These are phyloP conservation scores for Phallusia fumigata DNA, from an alignment of 23 tunicate species.

Conservation along the genomic window DNA sequence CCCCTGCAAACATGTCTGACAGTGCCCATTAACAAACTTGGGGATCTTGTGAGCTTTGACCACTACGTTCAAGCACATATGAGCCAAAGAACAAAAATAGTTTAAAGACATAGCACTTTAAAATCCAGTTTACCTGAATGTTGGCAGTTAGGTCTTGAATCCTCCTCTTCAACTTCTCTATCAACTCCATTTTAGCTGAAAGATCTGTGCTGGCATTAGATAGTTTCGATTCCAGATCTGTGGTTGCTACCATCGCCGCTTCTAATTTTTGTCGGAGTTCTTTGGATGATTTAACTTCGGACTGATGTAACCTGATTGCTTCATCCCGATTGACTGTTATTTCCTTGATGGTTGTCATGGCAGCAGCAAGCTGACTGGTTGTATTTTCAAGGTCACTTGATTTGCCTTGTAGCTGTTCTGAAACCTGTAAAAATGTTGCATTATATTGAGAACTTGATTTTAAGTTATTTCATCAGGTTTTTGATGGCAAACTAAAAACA, in stretches of 20 bases:
- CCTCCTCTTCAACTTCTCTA: neutral
- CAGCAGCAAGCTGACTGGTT: constrained; percentile 29
- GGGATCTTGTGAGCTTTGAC: too few relatives aligned
- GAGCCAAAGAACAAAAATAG: too few relatives aligned
- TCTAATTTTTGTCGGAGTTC: constrained; percentile 21
- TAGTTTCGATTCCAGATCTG: neutral
- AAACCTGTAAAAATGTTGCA: neutral
- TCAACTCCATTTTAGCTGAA: neutral
- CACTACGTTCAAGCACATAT: too few relatives aligned
- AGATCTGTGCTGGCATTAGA: neutral
- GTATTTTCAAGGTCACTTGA: constrained; percentile 43
- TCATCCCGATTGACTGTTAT: constrained; percentile 35
- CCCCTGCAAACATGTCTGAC: too few relatives aligned
- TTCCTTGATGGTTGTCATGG: constrained; percentile 21
- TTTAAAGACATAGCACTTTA: too few relatives aligned
- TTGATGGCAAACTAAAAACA: too few relatives aligned
- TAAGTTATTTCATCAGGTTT: too few relatives aligned
- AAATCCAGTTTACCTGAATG: neutral
- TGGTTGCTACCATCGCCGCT: neutral
- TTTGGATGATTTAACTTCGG: neutral
- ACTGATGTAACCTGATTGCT: constrained; percentile 18
- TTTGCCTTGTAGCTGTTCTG: constrained; percentile 50
- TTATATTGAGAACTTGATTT: too few relatives aligned
- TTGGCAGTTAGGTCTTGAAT: neutral
- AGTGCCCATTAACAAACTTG: too few relatives aligned